These are phyloP conservation scores for Drosophila conformis DNA, from an alignment of 2,888 invertebrate species.

Conservation along the genomic window DNA sequence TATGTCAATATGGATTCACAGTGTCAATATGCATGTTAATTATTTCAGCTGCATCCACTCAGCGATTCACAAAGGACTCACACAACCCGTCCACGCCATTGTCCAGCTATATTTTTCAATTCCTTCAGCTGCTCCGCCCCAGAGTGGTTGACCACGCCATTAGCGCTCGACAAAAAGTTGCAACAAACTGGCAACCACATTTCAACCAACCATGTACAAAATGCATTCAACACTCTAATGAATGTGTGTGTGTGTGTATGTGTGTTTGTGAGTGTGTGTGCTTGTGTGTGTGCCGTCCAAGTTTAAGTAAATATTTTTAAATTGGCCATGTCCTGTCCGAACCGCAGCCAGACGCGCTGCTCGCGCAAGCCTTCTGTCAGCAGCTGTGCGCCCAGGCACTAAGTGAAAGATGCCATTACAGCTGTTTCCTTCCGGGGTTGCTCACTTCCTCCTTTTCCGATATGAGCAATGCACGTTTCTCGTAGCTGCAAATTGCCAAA, in stretches of 20 bases:
- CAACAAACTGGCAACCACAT: conserved; percentile 58
- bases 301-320: conserved; percentile 80
- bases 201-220: conserved; percentile 39
- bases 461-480: conserved; percentile 30
- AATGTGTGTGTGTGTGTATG: conserved; percentile 30
- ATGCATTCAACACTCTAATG: conserved; percentile 59
- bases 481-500: conserved; percentile 29
- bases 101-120: conserved; percentile 4
- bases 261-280: conserved; percentile 9
- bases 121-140: not conserved
- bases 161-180: conserved; percentile 71
- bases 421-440: conserved; percentile 48
- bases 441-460: conserved; percentile 42
- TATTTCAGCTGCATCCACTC: conserved; percentile 50
- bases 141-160: conserved; percentile 66
- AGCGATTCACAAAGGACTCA: conserved; percentile 29
- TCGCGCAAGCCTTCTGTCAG: conserved; percentile 51
- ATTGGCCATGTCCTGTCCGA: conserved; percentile 77
- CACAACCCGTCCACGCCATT: conserved; percentile 21
- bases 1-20: conserved; percentile 49
- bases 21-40: conserved; percentile 69
- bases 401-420: conserved; percentile 68
- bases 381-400: conserved; percentile 49
- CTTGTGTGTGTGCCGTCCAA: conserved; percentile 48
- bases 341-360: conserved; percentile 32